A percentile compares a stretch with the other conserved stretches of the same genome.
Evolutionary conservation across 2,113 vertebrate genomes (phyloP).

Genomic region (Engystomops pustulosus): DNA sequence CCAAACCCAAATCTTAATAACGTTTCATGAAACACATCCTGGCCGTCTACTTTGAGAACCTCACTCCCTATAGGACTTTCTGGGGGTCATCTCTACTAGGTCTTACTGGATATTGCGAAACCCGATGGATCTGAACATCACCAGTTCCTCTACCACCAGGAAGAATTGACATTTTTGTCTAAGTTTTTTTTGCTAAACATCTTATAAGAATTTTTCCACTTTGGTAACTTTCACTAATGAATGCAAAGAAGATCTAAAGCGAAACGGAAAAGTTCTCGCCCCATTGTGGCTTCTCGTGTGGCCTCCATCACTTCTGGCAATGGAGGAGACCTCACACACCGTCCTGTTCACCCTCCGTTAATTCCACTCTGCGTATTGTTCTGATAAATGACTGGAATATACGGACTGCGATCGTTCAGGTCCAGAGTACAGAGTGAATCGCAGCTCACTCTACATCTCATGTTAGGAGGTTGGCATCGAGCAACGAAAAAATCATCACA

Average conservation of each 20-base stretch:
- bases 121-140: too few relatives aligned
- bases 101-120: too few relatives aligned
- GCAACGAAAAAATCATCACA: background rate
- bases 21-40: too few relatives aligned
- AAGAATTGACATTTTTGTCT: too few relatives aligned
- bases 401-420: slow-evolving; percentile 5
- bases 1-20: too few relatives aligned
- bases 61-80: too few relatives aligned
- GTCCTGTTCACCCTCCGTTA: slow-evolving; percentile 40
- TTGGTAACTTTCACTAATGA: background rate
- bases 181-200: background rate
- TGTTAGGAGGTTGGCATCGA: slow-evolving; percentile 6
- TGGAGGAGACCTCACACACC: background rate
- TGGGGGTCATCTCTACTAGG: too few relatives aligned
- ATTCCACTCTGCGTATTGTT: slow-evolving; percentile 41
- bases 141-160: too few relatives aligned
- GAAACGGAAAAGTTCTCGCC: background rate
- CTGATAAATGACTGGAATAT: slow-evolving; percentile 9
- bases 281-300: background rate
- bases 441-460: background rate
- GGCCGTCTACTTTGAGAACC: too few relatives aligned
- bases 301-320: slow-evolving; percentile 1
- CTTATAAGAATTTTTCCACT: slow-evolving; percentile 9
- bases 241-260: background rate
- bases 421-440: background rate